Evolutionary conservation across 2,888 invertebrate species (phyloP).

Genomic region (Chaetogeoica ovagalla): DNA sequence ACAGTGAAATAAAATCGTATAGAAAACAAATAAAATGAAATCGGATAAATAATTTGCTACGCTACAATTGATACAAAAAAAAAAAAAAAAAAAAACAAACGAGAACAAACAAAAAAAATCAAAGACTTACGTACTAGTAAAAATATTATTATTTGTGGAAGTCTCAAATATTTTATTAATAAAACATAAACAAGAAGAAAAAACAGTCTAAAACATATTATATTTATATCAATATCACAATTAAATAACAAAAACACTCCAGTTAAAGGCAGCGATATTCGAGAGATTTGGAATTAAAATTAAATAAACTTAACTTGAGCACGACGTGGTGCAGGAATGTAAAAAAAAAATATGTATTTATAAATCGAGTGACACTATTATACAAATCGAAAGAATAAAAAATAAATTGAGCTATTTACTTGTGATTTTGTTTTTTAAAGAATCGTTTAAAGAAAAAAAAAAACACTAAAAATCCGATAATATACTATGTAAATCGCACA

Average conservation of each 20-base stretch:
- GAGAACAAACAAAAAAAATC: slow-evolving; percentile 15
- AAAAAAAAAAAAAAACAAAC: slow-evolving; percentile 12
- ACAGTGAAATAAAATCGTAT: slow-evolving; percentile 44
- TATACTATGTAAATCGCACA: slow-evolving; percentile 22
- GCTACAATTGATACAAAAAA: slow-evolving; percentile 21
- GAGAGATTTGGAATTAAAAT: slow-evolving; percentile 32
- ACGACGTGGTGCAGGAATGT: slow-evolving; percentile 46
- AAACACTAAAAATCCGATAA: slow-evolving; percentile 3
- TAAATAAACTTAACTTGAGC: slow-evolving; percentile 38
- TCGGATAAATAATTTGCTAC: slow-evolving; percentile 18
- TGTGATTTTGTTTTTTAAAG: slow-evolving; percentile 3
- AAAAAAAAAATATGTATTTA: slow-evolving; percentile 12
- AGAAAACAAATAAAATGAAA: slow-evolving; percentile 39
- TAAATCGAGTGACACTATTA: slow-evolving; percentile 14
- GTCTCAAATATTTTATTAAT: slow-evolving; percentile 22
- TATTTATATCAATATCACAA: slow-evolving; percentile 30
- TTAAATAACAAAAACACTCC: slow-evolving; percentile 39
- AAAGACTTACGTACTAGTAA: slow-evolving; percentile 36
- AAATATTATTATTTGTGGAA: slow-evolving; percentile 23
- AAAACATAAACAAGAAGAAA: slow-evolving; percentile 37
- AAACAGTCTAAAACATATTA: slow-evolving; percentile 33
- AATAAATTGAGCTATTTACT: slow-evolving; percentile 36
- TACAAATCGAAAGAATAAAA: slow-evolving; percentile 4
- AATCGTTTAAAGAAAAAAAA: not conserved
- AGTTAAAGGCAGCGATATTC: slow-evolving; percentile 42